Evolutionary conservation across 1,140 invertebrate species (phyloP).

Genomic region (Oryzaephilus surinamensis): DNA sequence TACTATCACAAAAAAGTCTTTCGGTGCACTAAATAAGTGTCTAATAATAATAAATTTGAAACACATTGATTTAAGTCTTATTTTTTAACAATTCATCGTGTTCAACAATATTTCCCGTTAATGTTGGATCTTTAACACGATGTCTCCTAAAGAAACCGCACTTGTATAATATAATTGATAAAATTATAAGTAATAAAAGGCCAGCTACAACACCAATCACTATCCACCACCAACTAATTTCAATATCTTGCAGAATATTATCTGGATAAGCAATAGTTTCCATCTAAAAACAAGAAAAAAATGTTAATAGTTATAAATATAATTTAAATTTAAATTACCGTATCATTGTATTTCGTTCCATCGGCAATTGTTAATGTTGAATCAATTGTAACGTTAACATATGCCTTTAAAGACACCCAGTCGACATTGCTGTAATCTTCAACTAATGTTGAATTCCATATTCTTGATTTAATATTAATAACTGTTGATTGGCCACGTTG

Average conservation of each 20-base stretch:
- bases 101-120: conserved; percentile 73
- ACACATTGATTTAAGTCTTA: no score
- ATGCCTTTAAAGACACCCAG: conserved; percentile 68
- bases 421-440: conserved; percentile 81
- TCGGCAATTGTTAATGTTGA: conserved; percentile 61
- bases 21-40: no score
- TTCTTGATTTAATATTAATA: conserved; percentile 65
- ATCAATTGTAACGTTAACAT: conserved; percentile 59
- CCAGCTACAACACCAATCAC: conserved; percentile 69
- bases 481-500: conserved; percentile 60
- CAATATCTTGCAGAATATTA: conserved; percentile 50
- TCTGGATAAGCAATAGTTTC: conserved; percentile 73
- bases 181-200: conserved; percentile 61
- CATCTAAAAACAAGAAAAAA: conserved; percentile 45
- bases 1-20: no score
- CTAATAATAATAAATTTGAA: no score
- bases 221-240: conserved; percentile 72
- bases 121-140: conserved; percentile 63
- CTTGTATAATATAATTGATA: conserved; percentile 72
- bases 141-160: conserved; percentile 81
- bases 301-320: conserved; percentile 5
- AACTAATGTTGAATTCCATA: conserved; percentile 86
- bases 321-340: conserved; percentile 14
- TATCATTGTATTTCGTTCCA: conserved; percentile 46
- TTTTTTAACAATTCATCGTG: conserved; percentile 42